Base-by-base conservation (phyloP, 2,888 invertebrate genomes). In the Limnephilus marmoratus region DNA sequence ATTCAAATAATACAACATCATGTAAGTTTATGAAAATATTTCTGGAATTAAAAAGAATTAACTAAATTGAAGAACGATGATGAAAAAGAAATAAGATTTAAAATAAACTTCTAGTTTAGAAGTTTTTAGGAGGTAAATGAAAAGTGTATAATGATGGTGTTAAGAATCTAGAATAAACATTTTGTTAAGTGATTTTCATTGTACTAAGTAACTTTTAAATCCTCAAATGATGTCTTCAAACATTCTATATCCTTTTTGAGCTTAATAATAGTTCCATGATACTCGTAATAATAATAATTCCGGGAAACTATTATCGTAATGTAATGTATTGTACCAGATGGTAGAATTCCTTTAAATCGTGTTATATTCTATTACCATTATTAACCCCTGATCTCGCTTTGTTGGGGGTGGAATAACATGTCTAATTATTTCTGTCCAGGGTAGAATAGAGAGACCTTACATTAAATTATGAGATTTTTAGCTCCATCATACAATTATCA, bases 371-470 rank as follows among this genome's bases (percentile, higher is more conserved):
- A 83, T 83, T 83, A 0, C 37, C 41, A 34, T 24, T 68, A 68
- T 68, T 83, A 83, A 83, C 83, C 83, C 83, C 24, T 83, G 37
- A 83, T 83, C 83, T 34, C 18, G 83, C n/a, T 83, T 83, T 9
- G 41, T 83, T 18, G 18, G 3, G 83, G 68, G 68, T 7, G 68
- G 68, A 68, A 68, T 24, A 68, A 68, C 68, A 68, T n/a, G n/a
- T 5, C 1, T 5, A 4, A 68, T 68, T 68, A 68, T 68, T 68
- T 24, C 68, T 9, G 24, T 68, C n/a, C 68, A n/a, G 24, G 24
- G 68, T 68, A n/a, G 24, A 68, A 68, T 68, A 24, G 68, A 68
- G 24, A n/a, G 68, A 68, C 68, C 68, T 68, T 68, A 68, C 68
- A 68, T 68, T 68, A 68, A 9, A 24, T 24, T 68, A 68, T 24